Evolutionary conservation across 2,888 invertebrate species (phyloP), one percentile per base, ranked within the genome.

Genomic region (Ophion ellenae): DNA sequence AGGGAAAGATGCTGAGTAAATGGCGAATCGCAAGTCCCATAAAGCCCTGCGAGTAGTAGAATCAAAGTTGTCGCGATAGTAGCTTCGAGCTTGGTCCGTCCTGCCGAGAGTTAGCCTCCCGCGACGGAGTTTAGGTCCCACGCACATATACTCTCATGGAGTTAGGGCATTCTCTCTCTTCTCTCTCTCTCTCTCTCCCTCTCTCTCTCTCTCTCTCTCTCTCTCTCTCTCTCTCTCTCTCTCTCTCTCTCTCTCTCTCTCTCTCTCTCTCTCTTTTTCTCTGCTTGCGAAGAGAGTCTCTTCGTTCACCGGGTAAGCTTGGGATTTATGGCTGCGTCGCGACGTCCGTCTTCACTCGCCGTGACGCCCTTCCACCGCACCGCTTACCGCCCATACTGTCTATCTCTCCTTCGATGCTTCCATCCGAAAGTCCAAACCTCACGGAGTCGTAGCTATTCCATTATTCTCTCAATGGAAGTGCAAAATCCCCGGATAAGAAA

Each of bases 261-360:
- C 61, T 67, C 36, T 36, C 28, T 61, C 66, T 24, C 69, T 61
- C 66, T 14, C 47, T 24, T 61, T 67, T 40, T 36, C 66, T 59
- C 28, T 78, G 78, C 2, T 75, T 66, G n/a, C 74, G 77, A 57
- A 89, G 90, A 91, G 90, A 91, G 87, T 89, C 90, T 91, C 92
- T 90, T 89, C 92, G 92, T 93, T 90, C 92, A n/a, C 91, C 89
- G 93, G 90, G 93, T 93, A 93, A 93, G 92, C 92, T 87, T 85
- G 88, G 91, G 92, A 94, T 94, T 94, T 94, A 94, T 94, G 90
- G 93, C 89, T 90, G 92, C 94, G 93, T 93, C 94, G 93, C 94
- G 93, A 93, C 94, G 94, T 94, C 94, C 94, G 93, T 94, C 94
- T 94, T 94, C 94, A 94, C 93, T 94, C 92, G 92, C 92, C 94